phyloP scores from a whole-genome alignment of 2,888 invertebrate species.

The Oithona nana region DNA sequence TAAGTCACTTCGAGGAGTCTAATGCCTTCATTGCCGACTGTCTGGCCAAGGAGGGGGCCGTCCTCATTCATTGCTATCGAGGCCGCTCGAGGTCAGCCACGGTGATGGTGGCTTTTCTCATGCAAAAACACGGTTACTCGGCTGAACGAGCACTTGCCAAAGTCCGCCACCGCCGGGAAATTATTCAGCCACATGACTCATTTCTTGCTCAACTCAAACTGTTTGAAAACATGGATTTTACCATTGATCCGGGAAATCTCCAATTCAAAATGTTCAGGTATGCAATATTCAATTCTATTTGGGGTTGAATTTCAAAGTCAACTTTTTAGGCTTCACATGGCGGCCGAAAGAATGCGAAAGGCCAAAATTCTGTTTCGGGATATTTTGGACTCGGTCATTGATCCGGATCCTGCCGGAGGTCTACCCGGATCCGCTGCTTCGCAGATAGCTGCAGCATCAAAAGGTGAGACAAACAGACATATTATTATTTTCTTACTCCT shows the following conservation, averaged over 20 bases:
- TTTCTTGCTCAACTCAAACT: slow-evolving; percentile 11
- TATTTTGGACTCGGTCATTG: background rate
- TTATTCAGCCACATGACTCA: background rate
- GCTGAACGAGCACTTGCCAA: background rate
- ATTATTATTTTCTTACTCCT: too few relatives aligned
- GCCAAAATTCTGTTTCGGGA: slow-evolving; percentile 3
- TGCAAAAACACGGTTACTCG: background rate
- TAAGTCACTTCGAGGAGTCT: background rate
- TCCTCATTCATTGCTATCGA: slow-evolving; percentile 7
- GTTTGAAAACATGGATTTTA: slow-evolving; percentile 10
- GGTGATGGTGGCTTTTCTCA: background rate
- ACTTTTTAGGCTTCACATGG: background rate
- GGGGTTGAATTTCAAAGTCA: background rate
- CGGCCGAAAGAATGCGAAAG: slow-evolving; percentile 3
- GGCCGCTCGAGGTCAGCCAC: background rate
- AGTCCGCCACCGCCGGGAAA: background rate
- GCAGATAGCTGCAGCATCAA: too few relatives aligned
- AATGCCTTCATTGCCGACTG: background rate
- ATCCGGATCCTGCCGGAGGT: background rate
- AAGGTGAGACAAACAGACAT: too few relatives aligned
- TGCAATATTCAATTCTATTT: background rate
- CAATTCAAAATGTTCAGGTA: slow-evolving; percentile 12
- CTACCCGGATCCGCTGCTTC: background rate
- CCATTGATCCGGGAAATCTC: background rate
- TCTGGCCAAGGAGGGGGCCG: background rate